Conservation (phyloP, 2,888 invertebrate genomes). For the Phorcus lineatus region DNA sequence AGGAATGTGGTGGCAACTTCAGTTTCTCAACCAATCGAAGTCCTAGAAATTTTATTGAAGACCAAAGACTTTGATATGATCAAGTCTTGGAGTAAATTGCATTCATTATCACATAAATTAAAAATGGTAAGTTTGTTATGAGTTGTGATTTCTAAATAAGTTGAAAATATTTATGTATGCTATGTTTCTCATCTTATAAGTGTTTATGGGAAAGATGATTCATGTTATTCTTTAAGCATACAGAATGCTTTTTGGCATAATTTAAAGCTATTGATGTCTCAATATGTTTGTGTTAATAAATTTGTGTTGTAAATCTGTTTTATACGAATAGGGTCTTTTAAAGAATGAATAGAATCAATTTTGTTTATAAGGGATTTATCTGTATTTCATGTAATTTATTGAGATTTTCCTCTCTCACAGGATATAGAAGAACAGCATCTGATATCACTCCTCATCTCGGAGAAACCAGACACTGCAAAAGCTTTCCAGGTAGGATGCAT, state of each 20-base stretch:
- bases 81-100: conserved; percentile 61
- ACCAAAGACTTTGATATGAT: conserved; percentile 63
- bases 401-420: conserved; percentile 44
- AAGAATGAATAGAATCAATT: too few relatives aligned
- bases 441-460: conserved; percentile 47
- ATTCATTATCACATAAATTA: conserved; percentile 47
- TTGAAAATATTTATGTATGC: neutral
- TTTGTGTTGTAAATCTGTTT: too few relatives aligned
- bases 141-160: neutral
- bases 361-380: too few relatives aligned
- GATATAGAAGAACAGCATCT: conserved; percentile 64
- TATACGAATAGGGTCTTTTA: too few relatives aligned
- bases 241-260: too few relatives aligned
- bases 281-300: too few relatives aligned
- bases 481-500: conserved; percentile 57
- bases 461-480: conserved; percentile 57
- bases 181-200: neutral
- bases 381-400: too few relatives aligned
- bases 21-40: conserved; percentile 50
- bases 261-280: too few relatives aligned
- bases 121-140: conserved; percentile 44
- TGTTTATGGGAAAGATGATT: neutral
- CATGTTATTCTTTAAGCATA: too few relatives aligned
- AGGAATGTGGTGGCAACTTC: conserved; percentile 53
- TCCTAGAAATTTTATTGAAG: conserved; percentile 62